A percentile compares a stretch with the other conserved stretches of the same genome.
Conservation (phyloP, 2,797 vertebrate genomes). For the Gallinago solitaria region DNA sequence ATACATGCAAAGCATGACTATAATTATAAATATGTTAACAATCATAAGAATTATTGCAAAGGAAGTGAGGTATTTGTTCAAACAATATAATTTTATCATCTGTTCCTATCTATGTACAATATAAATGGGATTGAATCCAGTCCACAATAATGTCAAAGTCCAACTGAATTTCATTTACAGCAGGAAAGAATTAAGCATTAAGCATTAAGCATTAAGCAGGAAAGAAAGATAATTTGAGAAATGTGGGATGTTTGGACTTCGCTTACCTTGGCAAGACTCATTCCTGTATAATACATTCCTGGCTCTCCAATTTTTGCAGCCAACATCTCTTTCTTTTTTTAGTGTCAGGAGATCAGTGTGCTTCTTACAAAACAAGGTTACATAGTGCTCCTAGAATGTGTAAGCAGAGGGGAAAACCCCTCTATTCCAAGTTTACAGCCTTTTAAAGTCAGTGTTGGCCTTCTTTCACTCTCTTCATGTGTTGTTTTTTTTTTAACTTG, state of each 20-base stretch:
- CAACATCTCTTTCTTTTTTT: not conserved
- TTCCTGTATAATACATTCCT: not conserved
- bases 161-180: constrained; percentile 46
- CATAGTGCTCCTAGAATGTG: not conserved
- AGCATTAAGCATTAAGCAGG: constrained; percentile 63
- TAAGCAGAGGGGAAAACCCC: not conserved
- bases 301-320: not conserved
- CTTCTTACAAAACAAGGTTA: not conserved
- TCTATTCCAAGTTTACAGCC: not conserved
- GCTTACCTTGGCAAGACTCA: constrained; percentile 13
- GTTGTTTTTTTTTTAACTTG: not conserved
- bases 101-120: constrained; percentile 18
- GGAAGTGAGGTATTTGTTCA: constrained; percentile 53
- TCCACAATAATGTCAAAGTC: constrained; percentile 12
- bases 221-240: constrained; percentile 62
- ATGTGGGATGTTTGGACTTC: constrained; percentile 28
- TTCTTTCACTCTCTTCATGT: not conserved
- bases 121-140: constrained; percentile 42
- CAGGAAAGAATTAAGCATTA: too few relatives aligned
- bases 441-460: not conserved
- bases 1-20: not conserved
- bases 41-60: constrained; percentile 26
- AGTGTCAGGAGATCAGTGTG: not conserved
- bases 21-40: constrained; percentile 29
- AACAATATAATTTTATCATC: constrained; percentile 29